Evolutionary conservation across 2,888 invertebrate species (phyloP).

Genomic region (Polydrusus tereticollis): DNA sequence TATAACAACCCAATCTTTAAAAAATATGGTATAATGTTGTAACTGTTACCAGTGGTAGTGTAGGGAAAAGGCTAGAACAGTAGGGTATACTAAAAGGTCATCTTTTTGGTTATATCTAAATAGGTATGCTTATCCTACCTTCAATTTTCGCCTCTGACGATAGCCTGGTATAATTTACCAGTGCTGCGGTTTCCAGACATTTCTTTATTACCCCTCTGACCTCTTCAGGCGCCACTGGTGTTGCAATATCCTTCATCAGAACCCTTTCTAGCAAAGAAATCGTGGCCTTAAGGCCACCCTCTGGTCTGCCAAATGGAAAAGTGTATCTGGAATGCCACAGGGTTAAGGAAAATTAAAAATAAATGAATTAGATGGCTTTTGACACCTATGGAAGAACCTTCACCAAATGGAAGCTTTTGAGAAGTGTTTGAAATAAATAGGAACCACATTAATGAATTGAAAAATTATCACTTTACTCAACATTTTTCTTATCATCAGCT

Average conservation of each 20-base stretch:
- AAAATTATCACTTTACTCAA: neutral
- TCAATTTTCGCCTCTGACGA: conserved; percentile 98
- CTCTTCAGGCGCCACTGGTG: conserved; percentile 96
- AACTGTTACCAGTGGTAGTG: neutral
- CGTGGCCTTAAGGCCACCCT: conserved; percentile 97
- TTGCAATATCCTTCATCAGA: conserved; percentile 98
- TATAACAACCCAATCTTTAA: too few species aligned
- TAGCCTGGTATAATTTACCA: conserved; percentile 96
- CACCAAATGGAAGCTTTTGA: neutral
- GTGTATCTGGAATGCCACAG: conserved; percentile 78
- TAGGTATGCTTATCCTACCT: conserved; percentile 72
- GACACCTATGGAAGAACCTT: too few species aligned
- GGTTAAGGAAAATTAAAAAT: conserved; percentile 14
- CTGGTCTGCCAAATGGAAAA: conserved; percentile 99
- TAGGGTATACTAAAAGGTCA: neutral
- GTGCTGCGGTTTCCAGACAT: conserved; percentile 96
- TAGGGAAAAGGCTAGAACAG: neutral
- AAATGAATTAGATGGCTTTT: neutral
- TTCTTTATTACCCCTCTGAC: conserved; percentile 96
- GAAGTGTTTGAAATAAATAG: too few species aligned
- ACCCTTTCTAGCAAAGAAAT: conserved; percentile 96
- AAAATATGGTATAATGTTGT: neutral
- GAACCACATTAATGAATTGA: neutral
- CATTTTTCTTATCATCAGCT: too few species aligned
- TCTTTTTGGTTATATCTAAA: neutral